phyloP scores from a whole-genome alignment of 2,888 invertebrate genomes.

The Platerodrilus igneus region DNA sequence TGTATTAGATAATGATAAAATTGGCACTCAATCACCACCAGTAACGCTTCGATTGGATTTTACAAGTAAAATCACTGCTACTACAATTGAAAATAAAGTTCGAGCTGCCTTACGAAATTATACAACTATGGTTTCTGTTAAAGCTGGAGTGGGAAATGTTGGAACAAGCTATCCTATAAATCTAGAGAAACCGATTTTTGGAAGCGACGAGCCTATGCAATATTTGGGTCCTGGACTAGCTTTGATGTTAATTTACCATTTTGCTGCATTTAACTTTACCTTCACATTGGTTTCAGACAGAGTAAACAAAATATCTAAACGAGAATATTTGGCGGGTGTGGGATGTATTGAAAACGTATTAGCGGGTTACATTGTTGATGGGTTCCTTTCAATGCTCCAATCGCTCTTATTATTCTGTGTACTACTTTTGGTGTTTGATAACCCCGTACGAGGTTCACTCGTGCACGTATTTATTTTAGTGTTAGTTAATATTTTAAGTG shows the following conservation, averaged over 20 bases:
- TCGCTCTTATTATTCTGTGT: slow-evolving; percentile 16
- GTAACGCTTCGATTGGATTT: slow-evolving; percentile 17
- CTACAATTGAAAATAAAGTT: slow-evolving; percentile 19
- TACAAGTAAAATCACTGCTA: slow-evolving; percentile 22
- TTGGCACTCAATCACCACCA: slow-evolving; percentile 6
- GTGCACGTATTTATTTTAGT: slow-evolving; percentile 13
- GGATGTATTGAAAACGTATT: slow-evolving; percentile 19
- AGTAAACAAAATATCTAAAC: slow-evolving; percentile 12
- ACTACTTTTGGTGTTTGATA: slow-evolving; percentile 16
- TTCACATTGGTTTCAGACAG: slow-evolving; percentile 19
- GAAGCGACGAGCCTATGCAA: no score
- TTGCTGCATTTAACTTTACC: slow-evolving; percentile 21
- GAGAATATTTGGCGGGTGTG: slow-evolving; percentile 25
- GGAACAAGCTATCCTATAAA: neutral
- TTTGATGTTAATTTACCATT: slow-evolving; percentile 19
- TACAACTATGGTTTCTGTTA: slow-evolving; percentile 14
- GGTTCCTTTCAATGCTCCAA: slow-evolving; percentile 20
- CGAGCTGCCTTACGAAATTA: slow-evolving; percentile 15
- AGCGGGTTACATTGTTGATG: slow-evolving; percentile 21
- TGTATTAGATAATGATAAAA: slow-evolving; percentile 1
- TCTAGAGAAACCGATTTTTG: no score
- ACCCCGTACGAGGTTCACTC: slow-evolving; percentile 11
- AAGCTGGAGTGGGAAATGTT: slow-evolving; percentile 13
- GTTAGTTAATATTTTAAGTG: slow-evolving; percentile 22
- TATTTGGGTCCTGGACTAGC: slow-evolving; percentile 21